phyloP scores from a whole-genome alignment of 92 coral and sea anemone species.

The Porites evermanni region DNA sequence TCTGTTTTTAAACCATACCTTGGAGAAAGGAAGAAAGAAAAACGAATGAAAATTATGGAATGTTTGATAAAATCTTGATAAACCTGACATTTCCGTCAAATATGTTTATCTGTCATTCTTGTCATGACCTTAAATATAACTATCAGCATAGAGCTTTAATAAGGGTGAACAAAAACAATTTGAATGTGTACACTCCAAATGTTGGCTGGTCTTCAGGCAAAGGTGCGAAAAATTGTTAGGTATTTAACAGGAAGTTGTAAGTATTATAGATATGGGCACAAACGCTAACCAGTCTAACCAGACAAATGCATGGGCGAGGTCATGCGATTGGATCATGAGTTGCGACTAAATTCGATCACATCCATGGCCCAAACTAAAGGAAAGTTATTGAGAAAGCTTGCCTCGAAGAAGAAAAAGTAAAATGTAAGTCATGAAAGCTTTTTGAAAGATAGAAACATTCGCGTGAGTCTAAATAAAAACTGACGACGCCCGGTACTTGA shows the following conservation, averaged over 20 bases:
- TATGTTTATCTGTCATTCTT: too few species aligned
- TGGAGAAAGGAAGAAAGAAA: background rate
- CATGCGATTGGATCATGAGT: background rate
- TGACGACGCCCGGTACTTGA: conserved; percentile 24
- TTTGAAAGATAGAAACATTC: background rate
- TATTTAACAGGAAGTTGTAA: background rate
- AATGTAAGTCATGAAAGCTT: background rate
- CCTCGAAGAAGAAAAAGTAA: background rate
- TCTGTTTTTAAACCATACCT: conserved; percentile 99
- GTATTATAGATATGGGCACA: background rate
- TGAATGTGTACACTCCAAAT: background rate
- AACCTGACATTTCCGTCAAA: too few species aligned
- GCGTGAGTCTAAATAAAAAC: conserved; percentile 30
- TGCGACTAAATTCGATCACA: background rate
- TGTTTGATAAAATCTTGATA: too few species aligned
- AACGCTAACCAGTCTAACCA: background rate
- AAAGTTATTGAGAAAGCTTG: background rate
- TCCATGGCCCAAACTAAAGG: background rate
- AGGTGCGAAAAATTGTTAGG: background rate
- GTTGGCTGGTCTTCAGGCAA: background rate
- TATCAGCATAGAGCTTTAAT: too few species aligned
- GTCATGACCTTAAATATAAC: too few species aligned
- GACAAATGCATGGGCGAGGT: background rate
- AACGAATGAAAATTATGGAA: too few species aligned
- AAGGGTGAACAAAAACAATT: too few species aligned